Evolutionary conservation across 2,888 invertebrate genomes (phyloP).

Genomic region (Venusia cambrica): DNA sequence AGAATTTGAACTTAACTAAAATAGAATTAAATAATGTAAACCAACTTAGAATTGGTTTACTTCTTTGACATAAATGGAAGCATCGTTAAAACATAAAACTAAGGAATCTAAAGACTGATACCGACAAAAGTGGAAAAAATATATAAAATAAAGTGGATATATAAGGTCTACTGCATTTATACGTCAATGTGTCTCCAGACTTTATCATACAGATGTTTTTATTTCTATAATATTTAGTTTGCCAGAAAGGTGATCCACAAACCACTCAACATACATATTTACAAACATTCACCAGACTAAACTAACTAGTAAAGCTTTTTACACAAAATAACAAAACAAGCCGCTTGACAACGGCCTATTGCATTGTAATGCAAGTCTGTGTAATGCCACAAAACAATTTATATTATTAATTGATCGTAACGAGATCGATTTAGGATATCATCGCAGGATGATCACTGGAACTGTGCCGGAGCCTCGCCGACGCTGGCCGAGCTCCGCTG

Average conservation of each 20-base stretch:
- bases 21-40: conserved; percentile 66
- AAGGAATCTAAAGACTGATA: conserved; percentile 54
- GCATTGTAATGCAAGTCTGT: conserved; percentile 76
- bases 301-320: conserved; percentile 77
- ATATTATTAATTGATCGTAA: conserved; percentile 76
- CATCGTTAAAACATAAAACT: conserved; percentile 69
- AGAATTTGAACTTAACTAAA: conserved; percentile 66
- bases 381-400: conserved; percentile 74
- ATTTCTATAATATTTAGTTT: conserved; percentile 34
- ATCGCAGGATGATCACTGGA: conserved; percentile 70
- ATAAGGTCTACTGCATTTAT: conserved; percentile 39
- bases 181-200: conserved; percentile 43
- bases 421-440: conserved; percentile 80
- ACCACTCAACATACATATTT: conserved; percentile 68
- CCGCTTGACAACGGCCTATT: conserved; percentile 48
- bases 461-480: conserved; percentile 47
- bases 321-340: conserved; percentile 74
- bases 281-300: conserved; percentile 69
- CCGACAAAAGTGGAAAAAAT: conserved; percentile 23
- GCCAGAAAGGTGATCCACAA: conserved; percentile 44
- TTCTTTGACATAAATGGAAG: conserved; percentile 81
- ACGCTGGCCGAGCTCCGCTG: conserved; percentile 29
- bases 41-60: conserved; percentile 74
- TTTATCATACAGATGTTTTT: conserved; percentile 33
- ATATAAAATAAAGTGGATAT: conserved; percentile 27